These are phyloP conservation scores for Bergia puertoricense DNA, from an alignment of 92 coral and sea anemone species.

Conservation along the genomic window DNA sequence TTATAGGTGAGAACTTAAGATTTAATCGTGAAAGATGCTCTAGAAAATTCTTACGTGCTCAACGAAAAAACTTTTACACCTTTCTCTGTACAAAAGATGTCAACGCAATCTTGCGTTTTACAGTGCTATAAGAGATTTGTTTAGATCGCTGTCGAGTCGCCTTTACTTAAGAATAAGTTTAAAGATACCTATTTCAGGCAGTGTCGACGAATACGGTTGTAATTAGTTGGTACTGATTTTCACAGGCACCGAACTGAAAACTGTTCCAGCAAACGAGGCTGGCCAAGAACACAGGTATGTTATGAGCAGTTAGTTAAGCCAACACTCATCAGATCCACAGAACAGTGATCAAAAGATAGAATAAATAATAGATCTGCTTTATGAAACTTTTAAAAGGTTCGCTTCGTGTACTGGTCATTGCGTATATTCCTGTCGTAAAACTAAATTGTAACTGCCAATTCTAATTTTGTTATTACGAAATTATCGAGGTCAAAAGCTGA, in stretches of 20 bases:
- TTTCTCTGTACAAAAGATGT: slow-evolving; percentile 10
- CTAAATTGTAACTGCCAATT: background rate
- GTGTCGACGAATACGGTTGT: background rate
- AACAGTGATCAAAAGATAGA: slow-evolving; percentile 16
- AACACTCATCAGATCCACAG: background rate
- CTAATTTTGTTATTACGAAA: slow-evolving; percentile 2
- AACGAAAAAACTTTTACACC: background rate
- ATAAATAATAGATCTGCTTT: background rate
- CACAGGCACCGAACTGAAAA: slow-evolving; percentile 34
- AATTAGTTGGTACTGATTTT: background rate
- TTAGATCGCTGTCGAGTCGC: slow-evolving; percentile 19
- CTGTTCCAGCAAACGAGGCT: slow-evolving; percentile 33
- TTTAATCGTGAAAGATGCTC: slow-evolving; percentile 20
- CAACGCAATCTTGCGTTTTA: slow-evolving; percentile 10
- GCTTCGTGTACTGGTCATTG: background rate
- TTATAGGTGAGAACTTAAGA: slow-evolving; percentile 65
- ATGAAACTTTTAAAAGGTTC: background rate
- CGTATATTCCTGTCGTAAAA: background rate
- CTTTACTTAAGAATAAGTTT: background rate
- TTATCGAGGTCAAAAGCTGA: background rate
- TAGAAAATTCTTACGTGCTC: background rate
- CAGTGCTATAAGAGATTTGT: slow-evolving; percentile 3
- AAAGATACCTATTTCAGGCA: background rate
- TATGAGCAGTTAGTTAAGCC: background rate
- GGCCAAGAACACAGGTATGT: slow-evolving; percentile 27